These are phyloP conservation scores for Agrotis puta DNA, from an alignment of 2,888 invertebrate genomes.

Conservation along the genomic window DNA sequence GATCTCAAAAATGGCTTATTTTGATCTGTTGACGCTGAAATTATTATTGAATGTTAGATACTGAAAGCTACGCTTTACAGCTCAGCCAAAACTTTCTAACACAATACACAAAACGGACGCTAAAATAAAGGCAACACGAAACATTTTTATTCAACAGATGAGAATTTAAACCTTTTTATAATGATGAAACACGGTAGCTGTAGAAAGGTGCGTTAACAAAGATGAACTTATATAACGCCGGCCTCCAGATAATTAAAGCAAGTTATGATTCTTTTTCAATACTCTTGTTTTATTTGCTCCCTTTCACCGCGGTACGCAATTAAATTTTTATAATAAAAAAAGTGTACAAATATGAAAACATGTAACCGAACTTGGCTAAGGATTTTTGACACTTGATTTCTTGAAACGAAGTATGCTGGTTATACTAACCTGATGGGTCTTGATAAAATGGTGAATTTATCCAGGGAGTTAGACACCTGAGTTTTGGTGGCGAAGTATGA, in stretches of 20 bases:
- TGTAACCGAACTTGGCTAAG: slow-evolving; percentile 33
- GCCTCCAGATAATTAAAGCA: slow-evolving; percentile 67
- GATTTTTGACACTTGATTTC: slow-evolving; percentile 3
- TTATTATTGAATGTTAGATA: neutral
- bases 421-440: too few species aligned
- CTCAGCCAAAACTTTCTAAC: neutral
- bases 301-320: slow-evolving; percentile 78
- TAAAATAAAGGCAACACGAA: slow-evolving; percentile 8
- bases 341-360: slow-evolving; percentile 65
- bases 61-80: neutral
- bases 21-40: neutral
- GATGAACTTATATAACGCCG: slow-evolving; percentile 58
- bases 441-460: too few species aligned
- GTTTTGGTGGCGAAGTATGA: slow-evolving; percentile 1
- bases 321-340: slow-evolving; percentile 75
- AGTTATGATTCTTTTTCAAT: slow-evolving; percentile 65
- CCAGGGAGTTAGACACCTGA: slow-evolving; percentile 35
- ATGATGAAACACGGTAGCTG: slow-evolving; percentile 40
- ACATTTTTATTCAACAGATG: slow-evolving; percentile 8
- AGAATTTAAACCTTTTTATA: slow-evolving; percentile 13
- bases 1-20: too few species aligned
- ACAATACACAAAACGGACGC: neutral
- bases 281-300: slow-evolving; percentile 72
- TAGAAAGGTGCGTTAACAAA: slow-evolving; percentile 57
- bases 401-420: too few species aligned